Percentiles rank a stretch among this genome's conserved stretches.
Conservation (phyloP, 2,888 invertebrate species). For the Hyles lineata region DNA sequence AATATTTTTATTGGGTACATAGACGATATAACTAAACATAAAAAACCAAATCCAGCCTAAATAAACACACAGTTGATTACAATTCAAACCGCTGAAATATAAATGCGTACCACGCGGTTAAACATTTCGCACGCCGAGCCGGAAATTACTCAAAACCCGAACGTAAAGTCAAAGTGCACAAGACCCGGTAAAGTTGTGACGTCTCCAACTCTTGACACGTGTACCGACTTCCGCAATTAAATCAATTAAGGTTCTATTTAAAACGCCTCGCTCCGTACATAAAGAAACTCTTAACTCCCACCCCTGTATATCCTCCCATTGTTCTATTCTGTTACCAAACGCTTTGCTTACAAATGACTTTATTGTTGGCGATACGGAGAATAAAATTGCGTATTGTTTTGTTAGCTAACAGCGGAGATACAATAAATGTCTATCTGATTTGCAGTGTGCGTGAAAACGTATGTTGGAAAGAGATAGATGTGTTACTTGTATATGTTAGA, state of each 20-base stretch:
- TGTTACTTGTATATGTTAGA: background rate
- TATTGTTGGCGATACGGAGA: slow-evolving; percentile 21
- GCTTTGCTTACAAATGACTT: slow-evolving; percentile 24
- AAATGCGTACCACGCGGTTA: background rate
- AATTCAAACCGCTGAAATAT: background rate
- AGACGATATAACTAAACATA: no score
- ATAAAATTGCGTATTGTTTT: slow-evolving; percentile 16
- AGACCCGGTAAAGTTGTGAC: background rate
- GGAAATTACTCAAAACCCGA: slow-evolving; percentile 5
- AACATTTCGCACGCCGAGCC: background rate
- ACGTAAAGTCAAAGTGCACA: slow-evolving; percentile 15
- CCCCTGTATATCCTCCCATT: slow-evolving; percentile 1
- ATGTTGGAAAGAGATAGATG: background rate
- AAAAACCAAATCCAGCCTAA: no score
- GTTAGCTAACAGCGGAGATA: slow-evolving; percentile 18
- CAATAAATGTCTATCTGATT: slow-evolving; percentile 18
- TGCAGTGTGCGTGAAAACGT: background rate
- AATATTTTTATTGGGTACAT: no score
- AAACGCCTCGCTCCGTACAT: background rate
- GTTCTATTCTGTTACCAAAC: slow-evolving; percentile 18
- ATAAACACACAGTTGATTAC: background rate
- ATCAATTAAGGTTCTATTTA: slow-evolving; percentile 18
- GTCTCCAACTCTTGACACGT: background rate
- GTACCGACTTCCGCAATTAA: slow-evolving; percentile 4
- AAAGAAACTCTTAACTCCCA: slow-evolving; percentile 2